These are phyloP conservation scores for Pomatostomus ruficeps DNA, from an alignment of 2,113 vertebrate genomes.

Conservation along the genomic window DNA sequence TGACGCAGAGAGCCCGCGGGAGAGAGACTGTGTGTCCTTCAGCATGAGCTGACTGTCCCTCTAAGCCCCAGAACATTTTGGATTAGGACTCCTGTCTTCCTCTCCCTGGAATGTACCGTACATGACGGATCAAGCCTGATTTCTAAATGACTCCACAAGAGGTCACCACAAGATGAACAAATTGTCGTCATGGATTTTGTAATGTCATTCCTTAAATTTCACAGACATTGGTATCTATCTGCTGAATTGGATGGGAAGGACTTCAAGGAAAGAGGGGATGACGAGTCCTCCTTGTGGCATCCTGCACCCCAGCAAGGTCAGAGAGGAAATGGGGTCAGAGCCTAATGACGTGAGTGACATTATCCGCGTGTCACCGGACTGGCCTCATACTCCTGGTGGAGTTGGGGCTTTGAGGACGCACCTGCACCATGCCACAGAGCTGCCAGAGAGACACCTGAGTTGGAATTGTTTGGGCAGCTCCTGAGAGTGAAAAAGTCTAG, in stretches of 20 bases:
- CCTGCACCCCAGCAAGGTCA: neutral
- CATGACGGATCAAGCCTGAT: neutral
- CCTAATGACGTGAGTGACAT: neutral
- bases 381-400: neutral
- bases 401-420: rapidly evolving
- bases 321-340: neutral
- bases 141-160: conserved; percentile 53
- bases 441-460: neutral
- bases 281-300: neutral
- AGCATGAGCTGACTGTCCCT: neutral
- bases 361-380: neutral
- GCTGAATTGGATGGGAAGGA: neutral
- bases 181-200: conserved; percentile 2
- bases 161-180: conserved; percentile 35
- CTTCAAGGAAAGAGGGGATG: neutral
- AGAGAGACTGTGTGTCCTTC: neutral
- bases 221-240: neutral
- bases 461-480: neutral
- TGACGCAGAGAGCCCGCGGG: rapidly evolving
- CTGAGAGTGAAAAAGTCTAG: neutral
- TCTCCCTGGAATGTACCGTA: neutral
- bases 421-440: rapidly evolving
- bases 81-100: neutral
- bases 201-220: conserved; percentile 8
- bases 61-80: neutral